Evolutionary conservation across 1,140 invertebrate genomes (phyloP), one percentile per base, ranked within the genome.

Genomic region (Phymorhynchus buccinoides): DNA sequence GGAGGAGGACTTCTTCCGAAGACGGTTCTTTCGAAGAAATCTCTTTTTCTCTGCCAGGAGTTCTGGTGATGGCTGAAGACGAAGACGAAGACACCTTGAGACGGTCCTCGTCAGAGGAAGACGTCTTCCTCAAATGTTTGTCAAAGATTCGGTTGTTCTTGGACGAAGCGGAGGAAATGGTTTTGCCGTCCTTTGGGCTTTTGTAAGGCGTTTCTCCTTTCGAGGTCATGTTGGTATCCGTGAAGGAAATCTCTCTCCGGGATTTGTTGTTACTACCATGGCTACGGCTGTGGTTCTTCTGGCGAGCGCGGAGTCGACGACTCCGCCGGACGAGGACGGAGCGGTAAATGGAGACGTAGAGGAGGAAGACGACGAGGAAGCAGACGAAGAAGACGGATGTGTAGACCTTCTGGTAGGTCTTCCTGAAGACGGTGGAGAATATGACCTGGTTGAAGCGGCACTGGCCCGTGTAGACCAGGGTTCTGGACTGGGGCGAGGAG

Each of bases 331-430:
- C 86, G 35, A 90, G 84, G 35, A 92, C 89, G 16, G 89, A 90
- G 22, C 86, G 86, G 77, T 91, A 91, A 32, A 92, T 91, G 27
- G 91, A 81, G 44, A 87, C 88, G 85, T 92, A 92, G 12, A 92
- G 73, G 3, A 91, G 88, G 68, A 91, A 87, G 6, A 91, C 90
- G 48, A 90, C 80, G 42, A 89, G 41, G 71, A 92, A 89, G 18
- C 88, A 88, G 16, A 91, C 71, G 18, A 91, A 84, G 82, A 89
- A 92, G n/a, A 90, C 88, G 16, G 86, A 87, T 37, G 89, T 87
- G 85, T 92, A 90, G 9, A 91, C 84, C 66, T 91, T 91, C 77
- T 91, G 89, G 85, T 90, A 91, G 4, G 87, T 86, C 22, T 87
- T 78, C 32, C 86, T 88, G 85, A 92, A 91, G 32, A 85, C 35